Base-by-base conservation (phyloP, 2,888 invertebrate genomes). In the Sympetrum striolatum region DNA sequence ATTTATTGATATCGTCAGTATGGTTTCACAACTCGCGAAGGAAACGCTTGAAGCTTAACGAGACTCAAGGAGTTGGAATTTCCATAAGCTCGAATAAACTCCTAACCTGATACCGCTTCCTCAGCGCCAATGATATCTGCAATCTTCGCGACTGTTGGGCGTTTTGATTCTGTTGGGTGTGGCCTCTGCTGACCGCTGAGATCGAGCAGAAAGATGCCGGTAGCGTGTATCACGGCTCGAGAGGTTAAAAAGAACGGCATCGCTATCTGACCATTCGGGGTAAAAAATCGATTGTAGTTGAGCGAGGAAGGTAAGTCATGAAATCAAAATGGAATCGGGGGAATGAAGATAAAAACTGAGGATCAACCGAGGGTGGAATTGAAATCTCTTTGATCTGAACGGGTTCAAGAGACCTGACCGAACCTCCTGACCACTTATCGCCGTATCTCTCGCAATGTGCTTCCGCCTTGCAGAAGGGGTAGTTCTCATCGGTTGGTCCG, bases 221-320 rank as follows among this genome's bases (percentile, higher is more conserved):
- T 35, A 58, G 31, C 82, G 82, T 35, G 82, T 82, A 82, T 82
- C 58, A 82, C 82, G 82, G 82, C 35, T 53, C 82, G 58, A 58
- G 81, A 25, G 14, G 73, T 10, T 44, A 73, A 73, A 73, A 53
- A 14, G 73, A 73, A 73, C 14, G 25, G 3, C 73, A 31, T 25
- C 73, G 73, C 12, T 73, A 73, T 73, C 73, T 31, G 73, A 73
- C 25, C 73, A 14, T 31, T 31, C 73, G 31, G 14, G n/a, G 25
- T 5, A 31, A 73, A 31, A 31, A 31, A 31, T 31, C 73, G 25
- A 73, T 73, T 73, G 73, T 73, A 31, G 73, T 25, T 73, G 25
- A 25, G 31, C 73, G 25, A 73, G 25, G 25, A 25, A n/a, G 73
- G 25, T 73, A 31, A 31, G 73, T 31, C 25, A 25, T 31, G 73